phyloP scores from a whole-genome alignment of 2,888 invertebrate species.

The Acronicta alni region DNA sequence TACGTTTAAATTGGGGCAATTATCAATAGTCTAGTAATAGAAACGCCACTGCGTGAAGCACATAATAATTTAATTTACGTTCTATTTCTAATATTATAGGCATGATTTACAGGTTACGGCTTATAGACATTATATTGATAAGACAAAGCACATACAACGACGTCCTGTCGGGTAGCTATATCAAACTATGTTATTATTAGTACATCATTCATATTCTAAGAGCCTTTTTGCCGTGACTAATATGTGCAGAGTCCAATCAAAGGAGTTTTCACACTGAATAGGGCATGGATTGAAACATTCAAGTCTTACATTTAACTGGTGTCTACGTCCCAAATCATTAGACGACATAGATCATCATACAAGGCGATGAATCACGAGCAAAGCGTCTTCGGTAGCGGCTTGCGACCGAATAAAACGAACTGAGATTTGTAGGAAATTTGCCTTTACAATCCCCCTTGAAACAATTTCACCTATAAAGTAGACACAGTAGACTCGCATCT shows the following conservation, averaged over 20 bases:
- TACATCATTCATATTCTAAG: constrained; percentile 11
- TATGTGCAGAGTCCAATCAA: constrained; percentile 42
- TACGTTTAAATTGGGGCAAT: constrained; percentile 36
- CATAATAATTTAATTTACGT: constrained; percentile 9
- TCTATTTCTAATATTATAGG: constrained; percentile 35
- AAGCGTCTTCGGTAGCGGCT: constrained; percentile 34
- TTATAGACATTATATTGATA: constrained; percentile 38
- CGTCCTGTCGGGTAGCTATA: constrained; percentile 8
- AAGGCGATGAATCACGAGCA: constrained; percentile 44
- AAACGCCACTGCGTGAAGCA: constrained; percentile 35
- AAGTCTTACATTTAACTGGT: constrained; percentile 42
- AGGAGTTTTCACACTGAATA: constrained; percentile 29
- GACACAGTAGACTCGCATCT: too few relatives aligned
- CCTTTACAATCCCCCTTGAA: too few relatives aligned
- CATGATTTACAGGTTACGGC: constrained; percentile 36
- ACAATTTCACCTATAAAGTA: too few relatives aligned
- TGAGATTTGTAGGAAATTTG: background rate
- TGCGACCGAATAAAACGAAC: constrained; percentile 34
- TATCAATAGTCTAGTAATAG: constrained; percentile 5
- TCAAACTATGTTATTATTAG: constrained; percentile 3
- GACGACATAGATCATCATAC: constrained; percentile 33
- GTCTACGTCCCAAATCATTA: constrained; percentile 37
- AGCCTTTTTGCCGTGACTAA: constrained; percentile 18
- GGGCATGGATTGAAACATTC: constrained; percentile 28
- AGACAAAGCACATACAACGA: constrained; percentile 40